Percentiles rank a stretch among this genome's conserved stretches.
phyloP scores from a whole-genome alignment of 2,113 vertebrate genomes.

The Uropsilus gracilis region DNA sequence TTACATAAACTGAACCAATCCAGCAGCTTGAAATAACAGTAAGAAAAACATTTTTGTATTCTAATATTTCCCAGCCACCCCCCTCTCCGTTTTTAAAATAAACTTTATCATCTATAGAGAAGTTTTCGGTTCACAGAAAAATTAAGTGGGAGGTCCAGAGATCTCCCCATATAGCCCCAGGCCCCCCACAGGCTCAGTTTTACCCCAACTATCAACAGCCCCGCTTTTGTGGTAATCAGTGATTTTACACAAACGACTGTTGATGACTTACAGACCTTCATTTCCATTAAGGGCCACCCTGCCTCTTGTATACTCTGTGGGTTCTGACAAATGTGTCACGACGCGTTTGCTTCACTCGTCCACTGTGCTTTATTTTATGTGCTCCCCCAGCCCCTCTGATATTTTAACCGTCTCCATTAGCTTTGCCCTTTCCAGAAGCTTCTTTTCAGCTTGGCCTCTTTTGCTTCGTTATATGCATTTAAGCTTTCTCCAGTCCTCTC shows the following conservation, averaged over 20 bases:
- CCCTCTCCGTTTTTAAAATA: background rate
- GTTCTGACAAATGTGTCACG: background rate
- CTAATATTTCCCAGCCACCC: background rate
- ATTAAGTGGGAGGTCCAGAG: background rate
- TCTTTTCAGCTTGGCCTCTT: conserved; percentile 28
- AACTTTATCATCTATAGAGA: conserved; percentile 3
- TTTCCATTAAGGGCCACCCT: background rate
- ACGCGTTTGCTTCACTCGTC: background rate
- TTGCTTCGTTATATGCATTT: background rate
- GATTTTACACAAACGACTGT: background rate
- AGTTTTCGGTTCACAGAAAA: conserved; percentile 48
- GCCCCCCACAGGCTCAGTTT: background rate
- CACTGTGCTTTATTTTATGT: background rate
- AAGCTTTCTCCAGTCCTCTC: background rate
- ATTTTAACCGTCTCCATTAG: background rate
- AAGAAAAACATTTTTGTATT: conserved; percentile 5
- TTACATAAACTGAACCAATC: background rate
- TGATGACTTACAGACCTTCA: background rate
- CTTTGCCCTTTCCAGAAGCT: background rate
- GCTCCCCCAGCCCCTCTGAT: background rate
- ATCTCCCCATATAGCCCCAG: background rate
- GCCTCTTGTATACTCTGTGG: background rate
- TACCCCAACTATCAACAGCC: background rate
- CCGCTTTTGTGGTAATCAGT: background rate
- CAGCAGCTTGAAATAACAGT: conserved; percentile 29